Percentiles rank a stretch among this genome's conserved stretches.
These are phyloP conservation scores for Spea bombifrons DNA, from an alignment of 2,113 vertebrate genomes.

Conservation along the genomic window DNA sequence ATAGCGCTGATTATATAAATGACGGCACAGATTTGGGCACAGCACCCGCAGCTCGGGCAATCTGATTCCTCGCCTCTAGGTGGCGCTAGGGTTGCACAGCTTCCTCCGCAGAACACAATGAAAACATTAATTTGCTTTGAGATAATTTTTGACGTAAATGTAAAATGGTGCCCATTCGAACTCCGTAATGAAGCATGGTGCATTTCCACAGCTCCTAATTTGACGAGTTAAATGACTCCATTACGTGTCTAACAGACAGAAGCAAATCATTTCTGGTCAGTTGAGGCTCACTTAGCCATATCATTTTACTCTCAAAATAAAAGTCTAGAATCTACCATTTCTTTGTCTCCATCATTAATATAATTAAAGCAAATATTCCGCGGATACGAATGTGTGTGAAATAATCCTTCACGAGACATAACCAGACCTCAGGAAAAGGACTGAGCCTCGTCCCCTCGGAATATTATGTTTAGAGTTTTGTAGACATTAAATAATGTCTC, in stretches of 20 bases:
- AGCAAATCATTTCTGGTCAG: slow-evolving; percentile 99
- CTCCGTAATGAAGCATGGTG: slow-evolving; percentile 99
- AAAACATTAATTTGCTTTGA: slow-evolving; percentile 99
- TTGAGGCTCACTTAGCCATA: slow-evolving; percentile 98
- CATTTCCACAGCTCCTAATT: slow-evolving; percentile 98
- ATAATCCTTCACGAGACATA: neutral
- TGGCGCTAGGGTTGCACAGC: slow-evolving; percentile 82
- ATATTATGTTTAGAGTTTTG: neutral
- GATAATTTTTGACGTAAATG: slow-evolving; percentile 99
- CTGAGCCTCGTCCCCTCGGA: too few relatives aligned
- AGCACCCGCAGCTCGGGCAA: neutral
- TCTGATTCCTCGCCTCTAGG: slow-evolving; percentile 74
- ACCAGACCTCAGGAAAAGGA: neutral
- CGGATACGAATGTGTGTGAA: slow-evolving; percentile 9
- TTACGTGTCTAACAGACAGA: slow-evolving; percentile 99
- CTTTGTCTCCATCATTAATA: slow-evolving; percentile 73
- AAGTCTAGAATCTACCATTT: slow-evolving; percentile 80
- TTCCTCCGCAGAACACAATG: slow-evolving; percentile 79
- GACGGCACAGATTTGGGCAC: too few relatives aligned
- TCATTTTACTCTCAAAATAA: slow-evolving; percentile 88
- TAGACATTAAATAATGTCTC: neutral
- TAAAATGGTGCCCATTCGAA: slow-evolving; percentile 98
- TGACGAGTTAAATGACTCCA: slow-evolving; percentile 99
- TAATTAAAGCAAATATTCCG: slow-evolving; percentile 67
- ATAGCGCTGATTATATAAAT: too few relatives aligned